These are phyloP conservation scores for Rhombomys opimus DNA, from an alignment of 2,113 vertebrate species.

Conservation along the genomic window DNA sequence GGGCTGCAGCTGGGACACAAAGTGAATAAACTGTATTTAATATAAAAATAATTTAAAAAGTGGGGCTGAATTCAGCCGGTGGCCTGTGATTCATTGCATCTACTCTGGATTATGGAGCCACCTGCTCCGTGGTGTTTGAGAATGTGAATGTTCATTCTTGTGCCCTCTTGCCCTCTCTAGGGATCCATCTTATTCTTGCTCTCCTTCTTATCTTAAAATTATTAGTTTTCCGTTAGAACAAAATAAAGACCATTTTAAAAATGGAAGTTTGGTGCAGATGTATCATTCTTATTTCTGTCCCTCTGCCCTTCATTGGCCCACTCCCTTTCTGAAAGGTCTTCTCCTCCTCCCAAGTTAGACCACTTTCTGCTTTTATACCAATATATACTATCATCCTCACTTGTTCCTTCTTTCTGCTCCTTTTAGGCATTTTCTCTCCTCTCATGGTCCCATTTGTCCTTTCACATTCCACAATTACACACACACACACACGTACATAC, in stretches of 20 bases:
- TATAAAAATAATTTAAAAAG: neutral
- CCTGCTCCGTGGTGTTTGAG: neutral
- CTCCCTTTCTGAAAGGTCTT: neutral
- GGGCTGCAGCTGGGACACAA: too few relatives aligned
- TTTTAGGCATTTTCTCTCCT: neutral
- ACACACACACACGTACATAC: neutral
- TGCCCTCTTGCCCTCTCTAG: neutral
- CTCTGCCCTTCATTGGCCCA: too few relatives aligned
- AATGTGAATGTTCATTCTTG: neutral
- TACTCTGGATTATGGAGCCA: neutral
- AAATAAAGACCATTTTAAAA: neutral
- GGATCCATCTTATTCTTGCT: neutral
- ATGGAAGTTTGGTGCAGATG: too few relatives aligned
- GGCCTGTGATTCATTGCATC: neutral
- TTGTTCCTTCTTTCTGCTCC: neutral
- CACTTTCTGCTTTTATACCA: neutral
- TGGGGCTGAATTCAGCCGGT: neutral
- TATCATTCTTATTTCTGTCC: neutral
- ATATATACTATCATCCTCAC: neutral
- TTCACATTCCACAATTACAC: neutral
- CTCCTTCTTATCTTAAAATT: neutral
- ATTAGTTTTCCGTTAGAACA: neutral
- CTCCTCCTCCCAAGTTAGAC: neutral
- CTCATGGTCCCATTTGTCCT: neutral
- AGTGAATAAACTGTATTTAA: too few relatives aligned